Percentiles rank a stretch among this genome's conserved stretches.
Evolutionary conservation across 2,113 vertebrate species (phyloP).

Genomic region (Nannospalax galili): DNA sequence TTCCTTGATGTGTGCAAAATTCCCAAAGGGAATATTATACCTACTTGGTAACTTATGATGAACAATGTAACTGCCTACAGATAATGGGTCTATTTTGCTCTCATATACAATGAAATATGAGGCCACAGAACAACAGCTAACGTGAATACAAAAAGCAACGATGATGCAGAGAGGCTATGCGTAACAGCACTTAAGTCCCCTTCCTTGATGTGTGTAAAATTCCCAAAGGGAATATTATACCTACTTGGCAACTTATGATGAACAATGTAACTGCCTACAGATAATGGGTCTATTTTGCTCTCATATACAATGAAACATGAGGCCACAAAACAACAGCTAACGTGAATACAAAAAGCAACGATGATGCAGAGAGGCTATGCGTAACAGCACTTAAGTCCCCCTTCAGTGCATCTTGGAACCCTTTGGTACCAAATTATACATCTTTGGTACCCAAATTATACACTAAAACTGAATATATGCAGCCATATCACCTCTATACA

Average conservation of each 20-base stretch:
- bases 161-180: neutral
- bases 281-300: conserved; percentile 15
- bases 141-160: neutral
- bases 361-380: neutral
- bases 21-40: neutral
- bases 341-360: neutral
- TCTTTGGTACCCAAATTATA: neutral
- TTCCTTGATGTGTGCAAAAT: conserved; percentile 15
- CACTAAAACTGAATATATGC: neutral
- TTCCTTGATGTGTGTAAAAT: conserved; percentile 16
- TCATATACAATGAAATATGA: neutral
- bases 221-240: neutral
- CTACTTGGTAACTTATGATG: neutral
- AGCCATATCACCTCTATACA: neutral
- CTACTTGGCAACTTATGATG: neutral
- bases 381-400: neutral
- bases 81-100: conserved; percentile 15
- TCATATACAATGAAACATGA: neutral
- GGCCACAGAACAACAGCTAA: neutral
- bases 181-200: neutral
- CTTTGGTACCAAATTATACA: too few relatives aligned
- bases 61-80: neutral
- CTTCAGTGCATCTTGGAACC: neutral
- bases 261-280: neutral
- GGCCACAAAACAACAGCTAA: neutral